phyloP scores from a whole-genome alignment of 1,140 invertebrate genomes.

The Bombus confusus region DNA sequence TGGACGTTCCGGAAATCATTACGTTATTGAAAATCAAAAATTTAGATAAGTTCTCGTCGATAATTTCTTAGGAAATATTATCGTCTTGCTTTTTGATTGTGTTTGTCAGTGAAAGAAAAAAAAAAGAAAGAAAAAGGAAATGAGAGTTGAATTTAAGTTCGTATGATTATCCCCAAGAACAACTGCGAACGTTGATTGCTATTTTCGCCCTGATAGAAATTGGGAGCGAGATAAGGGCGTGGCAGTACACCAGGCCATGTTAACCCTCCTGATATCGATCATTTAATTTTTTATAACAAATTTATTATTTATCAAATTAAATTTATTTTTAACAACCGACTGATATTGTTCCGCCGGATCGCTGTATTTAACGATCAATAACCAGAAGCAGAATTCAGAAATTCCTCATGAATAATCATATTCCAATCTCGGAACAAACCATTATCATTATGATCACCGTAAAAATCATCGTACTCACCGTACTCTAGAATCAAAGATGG shows the following conservation, averaged over 20 bases:
- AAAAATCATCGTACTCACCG: no score
- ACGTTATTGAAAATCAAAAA: not conserved
- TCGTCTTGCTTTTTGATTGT: not conserved
- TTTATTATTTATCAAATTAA: no score
- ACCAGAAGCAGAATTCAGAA: no score
- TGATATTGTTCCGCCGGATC: no score
- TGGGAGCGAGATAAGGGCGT: not conserved
- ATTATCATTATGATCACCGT: no score
- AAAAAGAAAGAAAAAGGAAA: not conserved
- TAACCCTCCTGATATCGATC: not conserved
- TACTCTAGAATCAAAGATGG: no score
- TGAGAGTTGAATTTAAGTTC: not conserved
- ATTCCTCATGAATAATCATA: no score
- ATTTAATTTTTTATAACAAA: no score
- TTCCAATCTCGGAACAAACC: no score
- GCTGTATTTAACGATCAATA: no score
- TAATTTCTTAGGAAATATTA: not conserved
- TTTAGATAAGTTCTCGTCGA: not conserved
- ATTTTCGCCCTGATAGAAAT: slow-evolving; percentile 22
- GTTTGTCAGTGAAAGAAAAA: not conserved
- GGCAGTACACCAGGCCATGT: slow-evolving; percentile 13
- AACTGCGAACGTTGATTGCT: not conserved
- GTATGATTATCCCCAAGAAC: slow-evolving; percentile 33
- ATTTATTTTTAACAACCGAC: no score
- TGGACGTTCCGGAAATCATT: not conserved